Conservation (phyloP, 2,888 invertebrate species). For the Ophioninae sp. region DNA sequence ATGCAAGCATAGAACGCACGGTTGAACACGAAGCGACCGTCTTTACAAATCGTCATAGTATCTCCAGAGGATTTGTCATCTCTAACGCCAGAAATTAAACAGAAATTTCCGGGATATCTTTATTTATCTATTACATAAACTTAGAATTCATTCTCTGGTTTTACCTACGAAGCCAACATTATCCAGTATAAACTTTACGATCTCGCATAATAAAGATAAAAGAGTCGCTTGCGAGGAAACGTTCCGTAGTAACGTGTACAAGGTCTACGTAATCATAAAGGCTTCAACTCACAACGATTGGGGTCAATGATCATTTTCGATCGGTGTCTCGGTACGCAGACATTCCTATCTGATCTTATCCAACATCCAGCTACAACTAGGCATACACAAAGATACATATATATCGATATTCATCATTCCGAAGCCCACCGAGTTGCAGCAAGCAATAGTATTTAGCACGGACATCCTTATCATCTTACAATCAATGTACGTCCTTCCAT, state of each 20-base stretch:
- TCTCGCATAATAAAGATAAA: conserved; percentile 9
- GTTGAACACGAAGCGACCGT: conserved; percentile 52
- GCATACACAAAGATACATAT: background rate
- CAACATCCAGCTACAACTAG: background rate
- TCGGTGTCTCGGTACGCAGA: conserved; percentile 25
- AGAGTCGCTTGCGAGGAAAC: conserved; percentile 1
- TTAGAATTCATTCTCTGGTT: conserved; percentile 15
- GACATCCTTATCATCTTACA: conserved; percentile 40
- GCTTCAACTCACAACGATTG: background rate
- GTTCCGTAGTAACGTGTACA: background rate
- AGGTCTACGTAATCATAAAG: background rate
- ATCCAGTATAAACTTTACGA: conserved; percentile 43
- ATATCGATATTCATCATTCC: conserved; percentile 1
- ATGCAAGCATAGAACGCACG: conserved; percentile 51
- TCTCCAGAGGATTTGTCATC: conserved; percentile 57
- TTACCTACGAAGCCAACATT: conserved; percentile 24
- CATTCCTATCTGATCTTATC: conserved; percentile 4
- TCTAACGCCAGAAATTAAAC: conserved; percentile 56
- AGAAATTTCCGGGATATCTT: conserved; percentile 38
- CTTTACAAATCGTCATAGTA: conserved; percentile 45
- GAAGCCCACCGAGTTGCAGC: conserved; percentile 5
- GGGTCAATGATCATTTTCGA: conserved; percentile 38
- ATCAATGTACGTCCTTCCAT: conserved; percentile 55
- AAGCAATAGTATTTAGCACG: conserved; percentile 25
- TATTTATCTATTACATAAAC: conserved; percentile 21